These are phyloP conservation scores for Pantherophis alleghaniensis DNA, from an alignment of 2,797 vertebrate genomes.

Conservation along the genomic window DNA sequence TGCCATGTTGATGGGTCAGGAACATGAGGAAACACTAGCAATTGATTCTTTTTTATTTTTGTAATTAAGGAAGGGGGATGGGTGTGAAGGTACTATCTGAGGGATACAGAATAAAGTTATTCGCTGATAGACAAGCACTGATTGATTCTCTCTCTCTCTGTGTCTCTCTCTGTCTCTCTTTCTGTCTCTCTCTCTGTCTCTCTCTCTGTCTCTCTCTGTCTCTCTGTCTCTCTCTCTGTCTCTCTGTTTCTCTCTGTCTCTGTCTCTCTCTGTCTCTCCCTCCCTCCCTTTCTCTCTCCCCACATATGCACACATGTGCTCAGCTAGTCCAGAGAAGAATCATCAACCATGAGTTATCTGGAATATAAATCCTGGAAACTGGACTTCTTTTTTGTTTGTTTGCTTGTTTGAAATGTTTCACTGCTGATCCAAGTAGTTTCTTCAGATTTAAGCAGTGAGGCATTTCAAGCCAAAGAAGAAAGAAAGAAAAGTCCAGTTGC, in stretches of 20 bases:
- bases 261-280: too few relatives aligned
- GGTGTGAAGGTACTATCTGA: background rate
- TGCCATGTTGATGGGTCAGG: background rate
- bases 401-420: background rate
- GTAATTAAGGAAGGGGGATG: background rate
- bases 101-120: background rate
- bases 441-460: background rate
- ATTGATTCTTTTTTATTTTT: background rate
- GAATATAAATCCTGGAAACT: background rate
- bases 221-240: accelerated
- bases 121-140: background rate
- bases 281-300: too few relatives aligned
- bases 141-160: background rate
- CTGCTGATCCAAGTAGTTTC: background rate
- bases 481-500: background rate
- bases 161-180: too few relatives aligned
- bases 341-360: background rate
- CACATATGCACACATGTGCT: background rate
- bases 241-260: too few relatives aligned
- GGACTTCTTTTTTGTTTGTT: background rate
- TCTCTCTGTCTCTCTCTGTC: too few relatives aligned
- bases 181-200: background rate
- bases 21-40: background rate
- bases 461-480: background rate
- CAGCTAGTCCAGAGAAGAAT: background rate